Percentiles rank a stretch among this genome's conserved stretches.
Conservation (phyloP, 2,113 vertebrate species). For the Gasterosteus nipponicus region DNA sequence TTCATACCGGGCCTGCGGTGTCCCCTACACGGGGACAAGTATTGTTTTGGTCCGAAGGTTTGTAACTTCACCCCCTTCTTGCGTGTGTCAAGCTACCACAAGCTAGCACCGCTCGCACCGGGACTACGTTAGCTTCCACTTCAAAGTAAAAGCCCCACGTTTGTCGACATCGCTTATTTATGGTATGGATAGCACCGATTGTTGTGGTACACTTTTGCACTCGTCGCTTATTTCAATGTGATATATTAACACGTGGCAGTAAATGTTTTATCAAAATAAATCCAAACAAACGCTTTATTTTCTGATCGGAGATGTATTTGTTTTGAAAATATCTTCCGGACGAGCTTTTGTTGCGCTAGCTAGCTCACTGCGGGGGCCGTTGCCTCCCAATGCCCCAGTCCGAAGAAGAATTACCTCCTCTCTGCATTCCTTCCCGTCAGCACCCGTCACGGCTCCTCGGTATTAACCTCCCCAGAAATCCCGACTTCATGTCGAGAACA, state of each 20-base stretch:
- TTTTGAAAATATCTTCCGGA: constrained; percentile 53
- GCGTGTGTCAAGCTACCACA: constrained; percentile 10
- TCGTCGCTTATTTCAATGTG: accelerated
- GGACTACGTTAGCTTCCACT: accelerated
- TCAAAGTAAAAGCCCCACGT: constrained; percentile 20
- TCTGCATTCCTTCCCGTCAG: constrained; percentile 21
- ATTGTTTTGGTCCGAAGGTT: constrained; percentile 54
- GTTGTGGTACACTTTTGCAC: accelerated
- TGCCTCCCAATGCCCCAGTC: constrained; percentile 46
- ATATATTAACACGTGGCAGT: accelerated
- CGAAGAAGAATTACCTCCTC: constrained; percentile 33
- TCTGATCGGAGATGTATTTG: neutral
- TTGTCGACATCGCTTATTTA: no score
- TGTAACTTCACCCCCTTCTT: constrained; percentile 62
- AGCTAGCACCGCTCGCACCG: neutral
- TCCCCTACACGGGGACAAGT: constrained; percentile 16
- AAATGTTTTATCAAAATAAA: accelerated
- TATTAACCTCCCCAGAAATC: neutral
- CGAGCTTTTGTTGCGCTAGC: constrained; percentile 5
- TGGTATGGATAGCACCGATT: accelerated
- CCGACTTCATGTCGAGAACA: constrained; percentile 16
- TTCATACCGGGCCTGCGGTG: constrained; percentile 45
- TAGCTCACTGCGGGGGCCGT: constrained; percentile 48
- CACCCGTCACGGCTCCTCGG: constrained; percentile 20
- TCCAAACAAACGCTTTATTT: accelerated